Base-by-base conservation (phyloP, 2,113 vertebrate species). In the Cyanoderma ruficeps region DNA sequence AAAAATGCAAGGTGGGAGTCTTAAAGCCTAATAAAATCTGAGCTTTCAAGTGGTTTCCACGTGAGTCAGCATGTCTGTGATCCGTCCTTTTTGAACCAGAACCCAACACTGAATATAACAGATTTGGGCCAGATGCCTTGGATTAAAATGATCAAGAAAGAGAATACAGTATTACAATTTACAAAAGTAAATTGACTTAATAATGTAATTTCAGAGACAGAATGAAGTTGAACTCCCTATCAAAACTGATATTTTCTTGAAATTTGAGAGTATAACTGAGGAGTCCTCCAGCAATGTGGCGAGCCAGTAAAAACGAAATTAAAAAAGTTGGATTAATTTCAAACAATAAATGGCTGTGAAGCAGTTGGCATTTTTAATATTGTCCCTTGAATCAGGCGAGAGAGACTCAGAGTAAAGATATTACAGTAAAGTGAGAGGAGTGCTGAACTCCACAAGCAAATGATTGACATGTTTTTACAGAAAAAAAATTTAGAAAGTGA, bases 91-190 rank as follows among this genome's bases (percentile, higher is more conserved):
- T 77, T 81, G 78, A 85, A 88, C n/a, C 44, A 88, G 70, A 82
- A 79, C 14, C 27, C 67, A 63, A 6, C 30, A 75, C 30, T 64
- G 61, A 60, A 79, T 76, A 23, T 17, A 90, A 64, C 10, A 71
- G 30, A 92, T 88, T 88, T 2, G 6, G 49, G 44, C 35, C 70
- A 92, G 57, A 86, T 80, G 55, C 20, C 44, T 83, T 74, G 59
- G n/a, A 95, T 86, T 94, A 89, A 86, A 92, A 80, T 31, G 19
- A 79, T 65, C 79, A 88, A 86, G 71, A 75, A 93, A 72, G 7
- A 80, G 70, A 93, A 76, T 33, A 44, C 35, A 92, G n/a, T 70
- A 90, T n/a, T n/a, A n/a, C n/a, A n/a, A n/a, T n/a, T n/a, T n/a
- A 83, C 42, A 83, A 46, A 92, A 92, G 33, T 77, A 94, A 95